These are phyloP conservation scores for Centropus bengalensis DNA, from an alignment of 2,113 vertebrate genomes.

Conservation along the genomic window DNA sequence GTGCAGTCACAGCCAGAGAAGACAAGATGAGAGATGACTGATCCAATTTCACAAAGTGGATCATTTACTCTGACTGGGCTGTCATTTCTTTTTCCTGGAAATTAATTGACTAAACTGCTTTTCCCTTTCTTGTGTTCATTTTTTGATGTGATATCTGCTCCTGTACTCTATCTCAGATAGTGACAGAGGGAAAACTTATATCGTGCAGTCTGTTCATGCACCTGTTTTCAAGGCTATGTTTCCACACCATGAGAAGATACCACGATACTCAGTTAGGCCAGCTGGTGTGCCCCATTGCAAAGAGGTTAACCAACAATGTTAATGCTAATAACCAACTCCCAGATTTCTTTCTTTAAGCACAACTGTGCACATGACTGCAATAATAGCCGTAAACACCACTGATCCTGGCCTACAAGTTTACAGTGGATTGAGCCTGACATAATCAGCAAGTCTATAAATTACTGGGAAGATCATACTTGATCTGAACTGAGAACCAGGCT, in stretches of 20 bases:
- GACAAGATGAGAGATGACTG: background rate
- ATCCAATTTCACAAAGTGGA: background rate
- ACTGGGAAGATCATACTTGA: background rate
- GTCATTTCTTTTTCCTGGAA: background rate
- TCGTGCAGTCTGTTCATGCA: background rate
- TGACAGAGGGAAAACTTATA: background rate
- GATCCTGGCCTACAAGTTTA: background rate
- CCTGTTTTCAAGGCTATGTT: accelerated
- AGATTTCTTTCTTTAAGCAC: background rate
- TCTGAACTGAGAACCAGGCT: background rate
- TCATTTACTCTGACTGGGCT: background rate
- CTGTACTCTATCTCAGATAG: background rate
- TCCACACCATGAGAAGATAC: background rate
- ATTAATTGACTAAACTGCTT: background rate
- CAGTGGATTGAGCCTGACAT: background rate
- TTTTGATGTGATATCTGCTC: background rate
- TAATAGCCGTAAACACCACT: background rate
- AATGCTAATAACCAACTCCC: background rate
- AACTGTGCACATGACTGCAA: background rate
- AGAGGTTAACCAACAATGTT: background rate
- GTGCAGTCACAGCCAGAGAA: background rate
- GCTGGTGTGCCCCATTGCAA: background rate
- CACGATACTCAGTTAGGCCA: background rate
- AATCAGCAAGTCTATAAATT: background rate
- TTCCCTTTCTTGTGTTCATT: background rate